Evolutionary conservation across 2,888 invertebrate species (phyloP).

Genomic region (Thalpophila matura): DNA sequence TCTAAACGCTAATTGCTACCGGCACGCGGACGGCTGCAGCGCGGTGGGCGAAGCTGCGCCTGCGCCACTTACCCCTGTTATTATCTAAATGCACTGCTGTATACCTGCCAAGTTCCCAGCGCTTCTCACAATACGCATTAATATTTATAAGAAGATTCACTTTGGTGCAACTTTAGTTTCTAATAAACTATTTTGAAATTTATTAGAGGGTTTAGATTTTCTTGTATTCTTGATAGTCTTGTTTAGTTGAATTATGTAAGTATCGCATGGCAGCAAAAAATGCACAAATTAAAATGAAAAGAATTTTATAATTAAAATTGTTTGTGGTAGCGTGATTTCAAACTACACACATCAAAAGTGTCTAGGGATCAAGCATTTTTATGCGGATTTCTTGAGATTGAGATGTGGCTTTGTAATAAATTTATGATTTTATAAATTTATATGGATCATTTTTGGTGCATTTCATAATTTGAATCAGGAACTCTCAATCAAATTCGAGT

Average conservation of each 20-base stretch:
- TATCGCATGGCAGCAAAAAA: constrained; percentile 17
- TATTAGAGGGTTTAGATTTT: background rate
- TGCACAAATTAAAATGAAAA: constrained; percentile 35
- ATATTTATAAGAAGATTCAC: constrained; percentile 44
- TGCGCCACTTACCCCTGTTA: constrained; percentile 71
- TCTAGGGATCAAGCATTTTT: too few species aligned
- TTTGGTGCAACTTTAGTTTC: constrained; percentile 21
- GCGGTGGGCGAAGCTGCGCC: constrained; percentile 63
- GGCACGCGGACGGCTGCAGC: constrained; percentile 69
- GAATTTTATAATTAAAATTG: constrained; percentile 36
- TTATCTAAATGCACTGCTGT: constrained; percentile 74
- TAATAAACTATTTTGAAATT: constrained; percentile 4
- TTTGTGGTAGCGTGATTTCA: constrained; percentile 45
- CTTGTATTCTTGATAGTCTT: background rate
- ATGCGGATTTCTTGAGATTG: too few species aligned
- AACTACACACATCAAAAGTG: too few species aligned
- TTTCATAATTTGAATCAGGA: too few species aligned
- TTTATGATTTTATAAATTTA: too few species aligned
- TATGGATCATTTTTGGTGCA: too few species aligned
- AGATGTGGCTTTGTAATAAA: too few species aligned
- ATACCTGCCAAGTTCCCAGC: constrained; percentile 68
- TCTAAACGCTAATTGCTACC: constrained; percentile 83
- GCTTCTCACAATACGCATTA: constrained; percentile 51
- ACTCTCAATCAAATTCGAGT: too few species aligned
- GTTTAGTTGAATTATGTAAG: background rate